Evolutionary conservation across 2,113 vertebrate species (phyloP).

Genomic region (Rana temporaria): DNA sequence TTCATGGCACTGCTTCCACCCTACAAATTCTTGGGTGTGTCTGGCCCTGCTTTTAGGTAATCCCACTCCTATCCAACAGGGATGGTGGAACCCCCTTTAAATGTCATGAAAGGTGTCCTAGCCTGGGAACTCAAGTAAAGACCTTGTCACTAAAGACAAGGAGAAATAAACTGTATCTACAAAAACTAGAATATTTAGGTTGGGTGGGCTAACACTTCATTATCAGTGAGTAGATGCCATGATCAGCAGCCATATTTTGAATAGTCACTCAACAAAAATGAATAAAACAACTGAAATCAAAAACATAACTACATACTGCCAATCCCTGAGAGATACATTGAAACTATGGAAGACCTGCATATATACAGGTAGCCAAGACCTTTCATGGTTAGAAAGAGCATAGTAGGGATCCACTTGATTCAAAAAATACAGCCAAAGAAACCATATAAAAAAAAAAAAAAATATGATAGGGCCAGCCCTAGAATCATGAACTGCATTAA

Average conservation of each 20-base stretch:
- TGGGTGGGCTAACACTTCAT: too few species aligned
- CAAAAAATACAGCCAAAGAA: constrained; percentile 1
- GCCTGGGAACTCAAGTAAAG: too few species aligned
- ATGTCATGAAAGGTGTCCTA: too few species aligned
- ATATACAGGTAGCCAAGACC: not conserved
- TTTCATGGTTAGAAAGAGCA: not conserved
- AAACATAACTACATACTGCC: not conserved
- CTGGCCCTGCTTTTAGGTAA: too few species aligned
- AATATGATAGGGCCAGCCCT: constrained; percentile 23
- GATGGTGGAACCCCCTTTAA: too few species aligned
- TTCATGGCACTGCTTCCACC: too few species aligned
- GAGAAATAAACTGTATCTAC: too few species aligned
- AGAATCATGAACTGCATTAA: constrained; percentile 6
- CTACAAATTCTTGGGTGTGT: too few species aligned
- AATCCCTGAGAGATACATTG: constrained; percentile 41
- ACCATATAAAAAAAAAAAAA: not conserved
- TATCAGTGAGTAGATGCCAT: not conserved
- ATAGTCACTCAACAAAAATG: too few species aligned
- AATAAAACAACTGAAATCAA: not conserved
- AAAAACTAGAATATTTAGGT: too few species aligned
- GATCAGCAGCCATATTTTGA: not conserved
- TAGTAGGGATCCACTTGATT: not conserved
- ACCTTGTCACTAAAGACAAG: too few species aligned
- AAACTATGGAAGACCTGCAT: constrained; percentile 19
- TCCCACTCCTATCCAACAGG: too few species aligned